Evolutionary conservation across 1,140 invertebrate genomes (phyloP).

Genomic region (Metopolophium dirhodum): DNA sequence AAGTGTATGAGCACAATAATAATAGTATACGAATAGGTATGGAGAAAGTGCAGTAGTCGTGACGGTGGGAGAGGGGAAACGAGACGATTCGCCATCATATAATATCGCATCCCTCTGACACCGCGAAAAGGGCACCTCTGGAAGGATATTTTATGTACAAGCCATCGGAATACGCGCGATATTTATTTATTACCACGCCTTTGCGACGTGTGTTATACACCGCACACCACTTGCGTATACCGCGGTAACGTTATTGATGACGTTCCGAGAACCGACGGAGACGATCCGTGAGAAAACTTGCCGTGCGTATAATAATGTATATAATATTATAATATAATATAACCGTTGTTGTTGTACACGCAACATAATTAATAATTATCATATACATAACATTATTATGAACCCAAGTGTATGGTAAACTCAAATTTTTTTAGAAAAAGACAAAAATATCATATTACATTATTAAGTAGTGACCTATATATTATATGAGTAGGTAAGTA

Average conservation of each 20-base stretch:
- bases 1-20: not conserved
- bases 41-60: not conserved
- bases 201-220: not conserved
- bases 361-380: not conserved
- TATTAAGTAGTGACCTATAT: not conserved
- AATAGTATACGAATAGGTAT: not conserved
- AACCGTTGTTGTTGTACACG: not conserved
- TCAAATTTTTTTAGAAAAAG: not conserved
- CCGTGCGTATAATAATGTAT: not conserved
- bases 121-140: not conserved
- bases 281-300: not conserved
- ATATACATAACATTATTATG: not conserved
- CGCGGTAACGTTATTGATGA: constrained; percentile 19
- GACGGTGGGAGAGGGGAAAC: not conserved
- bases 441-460: not conserved
- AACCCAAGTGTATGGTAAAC: not conserved
- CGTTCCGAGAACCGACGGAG: not conserved
- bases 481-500: not conserved
- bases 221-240: not conserved
- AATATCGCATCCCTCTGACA: not conserved
- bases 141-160: not conserved
- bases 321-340: not conserved
- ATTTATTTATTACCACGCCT: constrained; percentile 4
- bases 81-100: not conserved
- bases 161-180: not conserved